Evolutionary conservation across 2,797 vertebrate genomes (phyloP).

Genomic region (Molossus alvarezi): DNA sequence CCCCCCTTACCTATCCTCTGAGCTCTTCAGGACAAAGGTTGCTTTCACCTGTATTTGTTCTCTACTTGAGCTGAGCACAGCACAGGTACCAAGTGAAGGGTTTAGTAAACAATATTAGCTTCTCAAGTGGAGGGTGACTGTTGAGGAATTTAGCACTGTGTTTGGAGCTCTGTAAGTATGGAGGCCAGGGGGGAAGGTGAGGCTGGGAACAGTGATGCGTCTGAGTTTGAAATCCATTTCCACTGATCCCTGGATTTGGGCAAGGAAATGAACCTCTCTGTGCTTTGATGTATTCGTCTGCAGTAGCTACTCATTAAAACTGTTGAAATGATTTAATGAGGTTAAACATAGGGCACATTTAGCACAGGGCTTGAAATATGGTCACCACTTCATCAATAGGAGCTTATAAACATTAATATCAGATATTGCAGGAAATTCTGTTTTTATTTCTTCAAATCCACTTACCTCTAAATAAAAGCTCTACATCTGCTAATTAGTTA

Average conservation of each 20-base stretch:
- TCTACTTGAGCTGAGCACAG: background rate
- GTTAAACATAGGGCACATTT: background rate
- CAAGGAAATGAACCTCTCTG: background rate
- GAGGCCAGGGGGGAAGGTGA: fast-evolving
- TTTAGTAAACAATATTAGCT: background rate
- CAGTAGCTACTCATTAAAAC: background rate
- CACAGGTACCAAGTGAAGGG: background rate
- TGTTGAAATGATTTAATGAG: background rate
- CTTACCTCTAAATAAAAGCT: background rate
- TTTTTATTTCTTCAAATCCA: background rate
- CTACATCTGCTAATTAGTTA: background rate
- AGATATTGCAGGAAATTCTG: background rate
- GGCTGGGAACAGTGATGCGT: background rate
- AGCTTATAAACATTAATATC: background rate
- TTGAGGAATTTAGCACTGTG: background rate
- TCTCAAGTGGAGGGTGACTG: background rate
- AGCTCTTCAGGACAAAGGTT: background rate
- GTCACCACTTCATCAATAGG: background rate
- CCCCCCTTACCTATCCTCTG: background rate
- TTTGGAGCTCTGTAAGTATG: background rate
- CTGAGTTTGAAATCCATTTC: background rate
- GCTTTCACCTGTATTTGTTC: background rate
- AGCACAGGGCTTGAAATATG: background rate
- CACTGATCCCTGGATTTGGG: background rate
- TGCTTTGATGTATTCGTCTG: background rate